A percentile compares a stretch with the other conserved stretches of the same genome.
Evolutionary conservation across 2,797 vertebrate species (phyloP).

Genomic region (Miichthys miiuy): DNA sequence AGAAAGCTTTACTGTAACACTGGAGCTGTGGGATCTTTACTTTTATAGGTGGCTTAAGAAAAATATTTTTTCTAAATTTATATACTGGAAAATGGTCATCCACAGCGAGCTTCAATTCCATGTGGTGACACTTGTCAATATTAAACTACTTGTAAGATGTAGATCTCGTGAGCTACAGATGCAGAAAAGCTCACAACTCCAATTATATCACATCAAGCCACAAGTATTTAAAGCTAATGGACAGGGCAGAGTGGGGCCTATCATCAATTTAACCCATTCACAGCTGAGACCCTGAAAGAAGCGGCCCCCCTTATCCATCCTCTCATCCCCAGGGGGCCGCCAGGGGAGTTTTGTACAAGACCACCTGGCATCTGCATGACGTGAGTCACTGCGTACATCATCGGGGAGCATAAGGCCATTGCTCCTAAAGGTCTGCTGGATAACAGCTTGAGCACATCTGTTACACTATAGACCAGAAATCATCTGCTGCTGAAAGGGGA

Average conservation of each 20-base stretch:
- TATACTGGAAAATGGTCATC: neutral
- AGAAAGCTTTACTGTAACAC: neutral
- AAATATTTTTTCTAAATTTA: neutral
- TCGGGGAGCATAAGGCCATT: constrained; percentile 23
- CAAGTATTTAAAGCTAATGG: constrained; percentile 72
- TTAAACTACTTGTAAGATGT: neutral
- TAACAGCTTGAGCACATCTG: constrained; percentile 57
- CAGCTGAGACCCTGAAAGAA: constrained; percentile 60
- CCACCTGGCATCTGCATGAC: constrained; percentile 66
- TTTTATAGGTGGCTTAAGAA: neutral
- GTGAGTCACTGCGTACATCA: constrained; percentile 33
- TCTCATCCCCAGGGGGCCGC: constrained; percentile 15
- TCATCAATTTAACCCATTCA: constrained; percentile 63
- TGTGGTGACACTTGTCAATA: no score
- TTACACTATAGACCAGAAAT: constrained; percentile 29
- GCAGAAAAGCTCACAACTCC: constrained; percentile 6
- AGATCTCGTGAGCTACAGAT: neutral
- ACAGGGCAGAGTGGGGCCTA: constrained; percentile 35
- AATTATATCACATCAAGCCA: constrained; percentile 34
- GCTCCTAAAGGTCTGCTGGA: constrained; percentile 31
- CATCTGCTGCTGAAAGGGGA: constrained; percentile 23
- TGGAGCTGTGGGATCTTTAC: neutral
- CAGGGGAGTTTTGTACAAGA: constrained; percentile 36
- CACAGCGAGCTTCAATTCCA: neutral
- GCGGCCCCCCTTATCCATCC: constrained; percentile 10